Conservation (phyloP, 2,113 vertebrate species). For the Trichechus manatus region DNA sequence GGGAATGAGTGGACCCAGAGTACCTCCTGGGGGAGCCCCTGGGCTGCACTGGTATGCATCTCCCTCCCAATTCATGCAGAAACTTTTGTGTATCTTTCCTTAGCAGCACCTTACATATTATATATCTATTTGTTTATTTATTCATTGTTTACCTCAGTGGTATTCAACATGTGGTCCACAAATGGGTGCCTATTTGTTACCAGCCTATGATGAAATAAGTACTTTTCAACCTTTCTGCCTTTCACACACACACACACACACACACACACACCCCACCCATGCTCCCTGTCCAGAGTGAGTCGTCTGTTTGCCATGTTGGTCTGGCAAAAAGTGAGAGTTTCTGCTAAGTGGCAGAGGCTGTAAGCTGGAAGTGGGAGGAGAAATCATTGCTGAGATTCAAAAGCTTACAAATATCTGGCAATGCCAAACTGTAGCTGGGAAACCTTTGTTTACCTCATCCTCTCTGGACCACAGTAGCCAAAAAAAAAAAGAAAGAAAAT, state of each 20-base stretch:
- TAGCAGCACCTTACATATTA: not conserved
- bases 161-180: not conserved
- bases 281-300: not conserved
- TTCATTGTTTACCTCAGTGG: not conserved
- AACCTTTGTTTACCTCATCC: not conserved
- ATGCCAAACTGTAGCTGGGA: not conserved
- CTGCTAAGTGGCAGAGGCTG: not conserved
- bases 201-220: not conserved
- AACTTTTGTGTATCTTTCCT: not conserved
- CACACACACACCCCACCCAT: not conserved
- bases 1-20: not conserved
- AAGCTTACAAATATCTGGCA: constrained; percentile 30
- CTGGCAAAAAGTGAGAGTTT: not conserved
- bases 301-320: not conserved
- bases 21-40: not conserved
- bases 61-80: not conserved
- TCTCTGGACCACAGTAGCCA: not conserved
- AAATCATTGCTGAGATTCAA: not conserved
- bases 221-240: not conserved
- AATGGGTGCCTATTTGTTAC: not conserved
- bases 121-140: rapidly evolving
- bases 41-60: rapidly evolving
- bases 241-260: not conserved
- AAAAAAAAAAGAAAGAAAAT: not conserved
- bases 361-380: constrained; percentile 1